Base-by-base conservation (phyloP, 2,113 vertebrate species). In the Acanthisitta chloris region DNA sequence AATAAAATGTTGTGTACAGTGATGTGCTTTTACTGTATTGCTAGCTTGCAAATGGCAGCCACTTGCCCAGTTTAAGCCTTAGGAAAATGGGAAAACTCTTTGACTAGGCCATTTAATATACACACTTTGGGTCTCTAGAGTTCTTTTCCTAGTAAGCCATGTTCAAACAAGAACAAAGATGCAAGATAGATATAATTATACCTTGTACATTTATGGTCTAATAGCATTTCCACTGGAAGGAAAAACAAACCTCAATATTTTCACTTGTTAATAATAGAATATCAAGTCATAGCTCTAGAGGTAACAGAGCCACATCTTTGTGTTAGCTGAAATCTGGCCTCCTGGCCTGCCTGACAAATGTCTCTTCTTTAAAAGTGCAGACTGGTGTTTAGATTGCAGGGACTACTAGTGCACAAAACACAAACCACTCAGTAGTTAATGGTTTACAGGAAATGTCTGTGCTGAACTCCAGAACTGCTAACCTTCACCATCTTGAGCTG, bases 1-100 rank as follows among this genome's bases (percentile, higher is more conserved):
- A 94, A 96, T 88, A 94, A 96, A 96, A 93, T 57, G 87, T 57
- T 95, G 82, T 94, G 76, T 86, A 84, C 69, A 70, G 90, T 81
- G 86, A 84, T 88, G 90, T 95, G 92, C 88, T 94, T 93, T 96
- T 81, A 84, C 82, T 88, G 36, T 78, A 65, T 23, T 88, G 81
- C 84, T 83, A 77, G 72, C 76, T 67, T 88, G 88, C 85, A 96
- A 96, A 96, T 81, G 93, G 90, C 82, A 96, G 85, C 67, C 17
- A 6, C 89, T 81, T 88, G 43, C 51, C 69, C 2, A 0, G 28
- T 62, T 64, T 88, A 90, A 86, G 64, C 79, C 65, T 70, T 59
- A 52, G 52, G 69, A 97, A 95, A 90, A 90, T 8, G 65, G 69
- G 45, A 69, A 90, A 91, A 65, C 24, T 81, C 79, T 84, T 79